These are phyloP conservation scores for Onthophagus sagittarius DNA, from an alignment of 2,888 invertebrate species.

Conservation along the genomic window DNA sequence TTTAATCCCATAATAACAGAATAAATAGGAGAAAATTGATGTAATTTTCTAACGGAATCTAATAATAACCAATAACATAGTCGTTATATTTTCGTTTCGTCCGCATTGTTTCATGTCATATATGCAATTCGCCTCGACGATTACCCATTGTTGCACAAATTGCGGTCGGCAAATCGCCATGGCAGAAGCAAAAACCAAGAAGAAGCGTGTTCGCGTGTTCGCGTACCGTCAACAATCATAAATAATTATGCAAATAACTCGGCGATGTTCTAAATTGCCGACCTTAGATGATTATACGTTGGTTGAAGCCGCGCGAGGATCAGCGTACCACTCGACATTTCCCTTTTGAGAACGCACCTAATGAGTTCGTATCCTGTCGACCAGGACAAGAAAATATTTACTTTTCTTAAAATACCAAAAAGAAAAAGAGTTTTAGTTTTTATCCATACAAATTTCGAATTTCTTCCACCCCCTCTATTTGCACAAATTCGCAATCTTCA, in stretches of 20 bases:
- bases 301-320: background rate
- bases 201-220: conserved; percentile 7
- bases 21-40: conserved; percentile 35
- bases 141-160: conserved; percentile 3
- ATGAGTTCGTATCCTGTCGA: background rate
- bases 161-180: background rate
- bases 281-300: conserved; percentile 10
- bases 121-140: conserved; percentile 28
- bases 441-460: no score
- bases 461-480: no score
- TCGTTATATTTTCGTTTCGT: background rate
- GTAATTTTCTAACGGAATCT: conserved; percentile 42
- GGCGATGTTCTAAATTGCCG: conserved; percentile 5
- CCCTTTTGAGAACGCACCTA: background rate
- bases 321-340: background rate
- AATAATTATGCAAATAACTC: conserved; percentile 34
- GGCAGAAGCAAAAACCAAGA: background rate
- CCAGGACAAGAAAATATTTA: background rate
- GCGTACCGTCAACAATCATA: conserved; percentile 27
- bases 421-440: no score
- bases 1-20: background rate
- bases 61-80: background rate
- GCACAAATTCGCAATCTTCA: no score
- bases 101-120: background rate
- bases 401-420: no score